phyloP scores from a whole-genome alignment of 1,140 invertebrate species.

The Rhagoletis pomonella region DNA sequence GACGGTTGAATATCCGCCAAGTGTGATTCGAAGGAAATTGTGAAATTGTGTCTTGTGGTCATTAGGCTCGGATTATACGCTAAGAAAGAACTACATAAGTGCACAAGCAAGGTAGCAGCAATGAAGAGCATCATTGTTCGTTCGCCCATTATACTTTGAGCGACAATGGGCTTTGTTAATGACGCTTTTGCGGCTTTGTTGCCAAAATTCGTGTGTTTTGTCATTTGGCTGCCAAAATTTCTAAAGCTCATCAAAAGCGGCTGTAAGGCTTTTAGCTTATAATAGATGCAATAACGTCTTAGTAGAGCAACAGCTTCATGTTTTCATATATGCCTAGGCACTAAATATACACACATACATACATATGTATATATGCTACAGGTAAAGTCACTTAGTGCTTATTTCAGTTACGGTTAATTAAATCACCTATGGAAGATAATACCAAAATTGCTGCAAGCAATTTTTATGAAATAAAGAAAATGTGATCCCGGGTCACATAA shows the following conservation, averaged over 20 bases:
- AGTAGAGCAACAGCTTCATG: constrained; percentile 34
- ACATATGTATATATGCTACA: background rate
- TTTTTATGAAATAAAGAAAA: background rate
- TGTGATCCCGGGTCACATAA: background rate
- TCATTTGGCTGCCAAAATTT: constrained; percentile 24
- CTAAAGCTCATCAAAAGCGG: background rate
- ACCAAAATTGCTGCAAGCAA: background rate
- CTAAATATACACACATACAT: background rate
- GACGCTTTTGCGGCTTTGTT: constrained; percentile 10
- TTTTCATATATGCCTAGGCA: background rate
- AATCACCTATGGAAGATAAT: constrained; percentile 30
- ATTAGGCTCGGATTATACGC: constrained; percentile 34
- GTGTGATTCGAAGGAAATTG: constrained; percentile 35
- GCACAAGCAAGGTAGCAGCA: background rate
- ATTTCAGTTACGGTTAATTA: constrained; percentile 40
- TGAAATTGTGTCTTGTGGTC: constrained; percentile 42
- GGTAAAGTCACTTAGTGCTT: background rate
- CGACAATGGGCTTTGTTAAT: constrained; percentile 49
- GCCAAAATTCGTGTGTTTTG: constrained; percentile 9
- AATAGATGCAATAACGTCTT: constrained; percentile 30
- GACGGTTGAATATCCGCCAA: constrained; percentile 21
- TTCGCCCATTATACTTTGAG: background rate
- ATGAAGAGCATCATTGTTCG: background rate
- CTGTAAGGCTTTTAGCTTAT: background rate
- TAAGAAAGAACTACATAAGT: background rate